phyloP scores from a whole-genome alignment of 2,113 vertebrate species.

The Pardalotus punctatus region DNA sequence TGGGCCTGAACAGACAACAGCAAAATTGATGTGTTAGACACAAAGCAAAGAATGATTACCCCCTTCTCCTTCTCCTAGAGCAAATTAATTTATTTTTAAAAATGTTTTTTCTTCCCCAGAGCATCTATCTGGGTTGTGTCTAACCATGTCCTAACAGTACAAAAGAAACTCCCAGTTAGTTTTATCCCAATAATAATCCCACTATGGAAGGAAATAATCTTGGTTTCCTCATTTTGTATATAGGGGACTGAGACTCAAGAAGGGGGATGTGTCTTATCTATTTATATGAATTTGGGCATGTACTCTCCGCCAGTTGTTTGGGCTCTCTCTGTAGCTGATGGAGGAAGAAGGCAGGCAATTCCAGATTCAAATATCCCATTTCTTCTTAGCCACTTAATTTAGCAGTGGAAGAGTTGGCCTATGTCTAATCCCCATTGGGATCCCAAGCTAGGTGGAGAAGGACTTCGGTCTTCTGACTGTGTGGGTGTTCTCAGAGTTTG shows the following conservation, averaged over 20 bases:
- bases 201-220: not conserved
- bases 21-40: not conserved
- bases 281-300: not conserved
- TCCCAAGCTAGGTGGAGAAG: not conserved
- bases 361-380: not conserved
- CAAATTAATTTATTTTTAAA: not conserved
- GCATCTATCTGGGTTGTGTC: not conserved
- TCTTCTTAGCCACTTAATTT: not conserved
- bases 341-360: slow-evolving; percentile 4
- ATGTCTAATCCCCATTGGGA: not conserved
- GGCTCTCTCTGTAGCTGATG: not conserved
- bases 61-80: not conserved
- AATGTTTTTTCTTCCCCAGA: not conserved
- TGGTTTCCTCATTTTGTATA: not conserved
- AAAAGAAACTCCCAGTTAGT: not conserved
- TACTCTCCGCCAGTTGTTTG: not conserved
- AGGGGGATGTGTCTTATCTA: not conserved
- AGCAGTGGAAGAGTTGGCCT: not conserved
- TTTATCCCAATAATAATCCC: not conserved
- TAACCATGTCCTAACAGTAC: not conserved
- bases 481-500: slow-evolving; percentile 18
- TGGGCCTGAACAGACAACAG: not conserved
- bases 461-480: not conserved
- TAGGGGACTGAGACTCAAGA: not conserved
- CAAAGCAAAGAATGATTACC: not conserved